phyloP scores from a whole-genome alignment of 2,797 vertebrate genomes.

The Spinus olivaceus region DNA sequence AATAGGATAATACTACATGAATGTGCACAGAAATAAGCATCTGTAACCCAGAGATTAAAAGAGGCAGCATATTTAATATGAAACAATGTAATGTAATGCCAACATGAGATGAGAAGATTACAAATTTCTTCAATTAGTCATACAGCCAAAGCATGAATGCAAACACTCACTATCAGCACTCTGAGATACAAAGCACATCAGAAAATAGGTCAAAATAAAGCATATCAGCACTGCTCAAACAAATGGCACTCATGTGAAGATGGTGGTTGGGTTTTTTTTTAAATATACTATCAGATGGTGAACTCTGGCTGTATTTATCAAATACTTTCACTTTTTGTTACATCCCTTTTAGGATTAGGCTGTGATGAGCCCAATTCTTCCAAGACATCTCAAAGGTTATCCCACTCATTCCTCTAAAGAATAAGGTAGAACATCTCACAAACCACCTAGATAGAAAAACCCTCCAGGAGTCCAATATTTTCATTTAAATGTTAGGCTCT shows the following conservation, averaged over 20 bases:
- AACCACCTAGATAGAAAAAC: background rate
- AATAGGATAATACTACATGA: constrained; percentile 55
- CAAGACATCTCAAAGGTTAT: background rate
- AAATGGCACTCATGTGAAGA: background rate
- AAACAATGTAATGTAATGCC: constrained; percentile 51
- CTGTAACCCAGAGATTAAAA: constrained; percentile 62
- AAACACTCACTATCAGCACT: constrained; percentile 34
- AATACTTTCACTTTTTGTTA: background rate
- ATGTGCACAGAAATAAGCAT: constrained; percentile 40
- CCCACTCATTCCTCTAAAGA: background rate
- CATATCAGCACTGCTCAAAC: background rate
- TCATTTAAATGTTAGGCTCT: background rate
- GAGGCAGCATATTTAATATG: constrained; percentile 51
- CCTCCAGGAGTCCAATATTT: background rate
- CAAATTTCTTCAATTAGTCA: constrained; percentile 67
- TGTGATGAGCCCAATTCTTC: background rate
- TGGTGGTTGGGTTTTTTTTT: background rate
- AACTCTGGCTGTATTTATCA: background rate
- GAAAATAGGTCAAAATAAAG: constrained; percentile 57
- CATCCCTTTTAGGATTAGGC: background rate
- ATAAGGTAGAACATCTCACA: background rate
- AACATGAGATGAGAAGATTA: constrained; percentile 54
- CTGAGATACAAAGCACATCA: background rate
- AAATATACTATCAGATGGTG: background rate
- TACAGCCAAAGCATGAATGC: constrained; percentile 50